phyloP scores from a whole-genome alignment of 2,888 invertebrate genomes.

The Diloba caeruleocephala region DNA sequence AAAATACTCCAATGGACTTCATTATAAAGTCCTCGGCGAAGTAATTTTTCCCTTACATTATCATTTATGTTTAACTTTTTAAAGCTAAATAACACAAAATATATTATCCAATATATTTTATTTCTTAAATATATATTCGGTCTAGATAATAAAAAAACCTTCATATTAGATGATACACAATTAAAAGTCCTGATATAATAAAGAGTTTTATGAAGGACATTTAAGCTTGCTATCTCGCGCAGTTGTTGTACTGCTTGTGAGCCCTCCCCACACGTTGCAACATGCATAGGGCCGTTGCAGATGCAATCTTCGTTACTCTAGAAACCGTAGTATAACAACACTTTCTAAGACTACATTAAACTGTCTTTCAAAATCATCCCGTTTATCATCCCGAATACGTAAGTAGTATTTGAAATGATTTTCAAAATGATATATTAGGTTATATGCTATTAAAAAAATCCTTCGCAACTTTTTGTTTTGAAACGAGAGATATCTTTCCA shows the following conservation, averaged over 20 bases:
- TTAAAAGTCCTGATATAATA: no score
- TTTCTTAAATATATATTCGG: no score
- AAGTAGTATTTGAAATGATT: no score
- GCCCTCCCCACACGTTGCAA: conserved; percentile 52
- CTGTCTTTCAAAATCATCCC: background rate
- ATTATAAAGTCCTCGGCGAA: conserved; percentile 27
- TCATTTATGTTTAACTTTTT: conserved; percentile 5
- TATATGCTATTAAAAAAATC: no score
- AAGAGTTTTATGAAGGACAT: no score
- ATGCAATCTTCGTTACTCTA: conserved; percentile 48
- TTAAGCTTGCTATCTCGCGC: no score
- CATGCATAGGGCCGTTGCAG: conserved; percentile 42
- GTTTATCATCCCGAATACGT: conserved; percentile 27
- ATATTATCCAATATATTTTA: background rate
- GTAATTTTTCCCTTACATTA: conserved; percentile 15
- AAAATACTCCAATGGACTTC: conserved; percentile 36
- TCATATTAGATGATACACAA: no score
- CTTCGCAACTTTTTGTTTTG: no score
- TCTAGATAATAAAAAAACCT: no score
- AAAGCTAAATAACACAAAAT: background rate
- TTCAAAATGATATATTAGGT: no score
- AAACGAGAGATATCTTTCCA: no score
- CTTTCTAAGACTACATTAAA: conserved; percentile 21
- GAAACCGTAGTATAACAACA: conserved; percentile 51
- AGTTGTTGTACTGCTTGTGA: no score